Conservation (phyloP, 2,113 vertebrate species). For the Grammomys dolichurus region DNA sequence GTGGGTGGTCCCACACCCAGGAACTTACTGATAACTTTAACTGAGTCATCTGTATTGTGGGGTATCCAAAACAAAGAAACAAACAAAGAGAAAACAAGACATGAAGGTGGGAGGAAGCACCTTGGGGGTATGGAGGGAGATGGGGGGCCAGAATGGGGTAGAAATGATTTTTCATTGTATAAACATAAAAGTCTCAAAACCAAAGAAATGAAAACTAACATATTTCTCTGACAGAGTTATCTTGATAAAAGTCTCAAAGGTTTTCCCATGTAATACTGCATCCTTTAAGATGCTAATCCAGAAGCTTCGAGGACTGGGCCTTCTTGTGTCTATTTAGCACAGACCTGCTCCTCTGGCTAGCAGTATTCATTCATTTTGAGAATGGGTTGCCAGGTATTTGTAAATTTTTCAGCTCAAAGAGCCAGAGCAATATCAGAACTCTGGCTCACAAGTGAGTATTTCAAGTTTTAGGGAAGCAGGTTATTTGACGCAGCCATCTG, state of each 20-base stretch:
- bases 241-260: slow-evolving; percentile 60
- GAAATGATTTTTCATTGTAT: not conserved
- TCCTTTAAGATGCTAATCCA: slow-evolving; percentile 75
- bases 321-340: slow-evolving; percentile 41
- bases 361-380: slow-evolving; percentile 4
- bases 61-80: not conserved
- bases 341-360: not conserved
- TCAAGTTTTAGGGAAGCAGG: slow-evolving; percentile 28
- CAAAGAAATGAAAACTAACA: not conserved
- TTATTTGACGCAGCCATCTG: slow-evolving; percentile 26
- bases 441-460: not conserved
- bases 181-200: not conserved
- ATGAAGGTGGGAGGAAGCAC: not conserved
- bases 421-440: slow-evolving; percentile 43
- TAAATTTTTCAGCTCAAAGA: slow-evolving; percentile 19
- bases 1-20: not conserved
- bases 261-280: slow-evolving; percentile 71
- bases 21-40: not conserved
- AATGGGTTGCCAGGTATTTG: not conserved
- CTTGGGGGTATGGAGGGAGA: not conserved
- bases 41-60: not conserved
- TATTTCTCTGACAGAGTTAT: slow-evolving; percentile 25
- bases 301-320: slow-evolving; percentile 38
- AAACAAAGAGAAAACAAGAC: not conserved
- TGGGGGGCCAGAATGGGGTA: not conserved